Evolutionary conservation across 1,140 invertebrate species (phyloP), one percentile per base, ranked within the genome.

Genomic region (Diorhabda sublineata): DNA sequence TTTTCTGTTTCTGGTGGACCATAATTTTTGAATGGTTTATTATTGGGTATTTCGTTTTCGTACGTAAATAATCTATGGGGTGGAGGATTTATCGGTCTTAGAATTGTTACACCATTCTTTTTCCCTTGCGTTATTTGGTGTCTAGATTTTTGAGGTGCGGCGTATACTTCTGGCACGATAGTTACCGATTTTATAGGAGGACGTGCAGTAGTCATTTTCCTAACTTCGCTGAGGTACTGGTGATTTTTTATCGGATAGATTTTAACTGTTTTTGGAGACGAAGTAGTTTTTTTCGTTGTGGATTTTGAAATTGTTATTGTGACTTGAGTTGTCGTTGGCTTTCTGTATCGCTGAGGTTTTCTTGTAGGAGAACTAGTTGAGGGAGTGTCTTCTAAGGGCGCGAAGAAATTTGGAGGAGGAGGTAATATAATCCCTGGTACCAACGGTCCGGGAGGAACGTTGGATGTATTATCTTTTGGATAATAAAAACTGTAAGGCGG

Each of bases 401-500:
- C 88, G 75, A 95, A 95, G 80, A 94, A 94, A 77, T 94, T 88
- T 0, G 92, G 91, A 0, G 93, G 93, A 2, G 93, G 93, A 3
- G 93, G 92, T 45, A 95, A 80, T 9, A 95, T 90, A 60, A 95
- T 93, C 41, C 93, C 93, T 3, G 93, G 93, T 3, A 94, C 93
- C 59, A 95, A 79, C 0, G 93, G 93, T 63, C 93, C 93, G 0
- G 93, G 90, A 9, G 92, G 90, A 52, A 94, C 91, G 26, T 83
- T 83, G 44, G 88, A 91, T 1, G 88, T 85, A 80, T 94, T 93
- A 75, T 93, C 91, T 74, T 86, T 88, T 70, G 85, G 85, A 80
- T 93, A 95, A 68, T 89, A 89, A 82, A 94, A 95, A 81, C 92
- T 93, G 82, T 95, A 94, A 2, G 92, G 91, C 73, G 92, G 92